phyloP scores from a whole-genome alignment of 2,113 vertebrate genomes.

The Columba livia region DNA sequence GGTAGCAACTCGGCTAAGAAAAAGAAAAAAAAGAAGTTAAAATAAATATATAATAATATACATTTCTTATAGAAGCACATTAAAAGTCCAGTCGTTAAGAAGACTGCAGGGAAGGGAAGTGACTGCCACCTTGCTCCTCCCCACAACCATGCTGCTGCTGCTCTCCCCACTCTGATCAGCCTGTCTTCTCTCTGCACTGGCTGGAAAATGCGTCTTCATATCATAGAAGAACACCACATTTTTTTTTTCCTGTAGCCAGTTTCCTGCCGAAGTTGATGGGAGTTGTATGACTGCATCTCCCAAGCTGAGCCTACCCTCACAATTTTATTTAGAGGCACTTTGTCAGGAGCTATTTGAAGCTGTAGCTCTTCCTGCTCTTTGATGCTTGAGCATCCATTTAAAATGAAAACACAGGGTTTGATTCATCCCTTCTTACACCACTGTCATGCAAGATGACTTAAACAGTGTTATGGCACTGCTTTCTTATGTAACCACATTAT shows the following conservation, averaged over 20 bases:
- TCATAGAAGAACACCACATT: accelerated
- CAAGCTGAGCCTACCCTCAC: background rate
- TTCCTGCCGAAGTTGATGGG: background rate
- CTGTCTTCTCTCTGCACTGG: background rate
- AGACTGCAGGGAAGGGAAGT: background rate
- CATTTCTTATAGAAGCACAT: background rate
- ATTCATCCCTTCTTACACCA: background rate
- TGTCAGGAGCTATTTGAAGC: background rate
- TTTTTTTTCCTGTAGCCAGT: background rate
- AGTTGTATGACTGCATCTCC: background rate
- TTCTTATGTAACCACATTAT: background rate
- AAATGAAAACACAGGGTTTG: background rate
- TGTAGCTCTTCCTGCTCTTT: background rate
- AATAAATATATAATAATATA: background rate
- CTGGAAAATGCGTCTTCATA: accelerated
- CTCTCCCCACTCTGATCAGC: accelerated
- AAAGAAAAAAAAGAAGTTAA: background rate
- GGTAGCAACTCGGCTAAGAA: background rate
- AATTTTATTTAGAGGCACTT: background rate
- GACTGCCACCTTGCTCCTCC: accelerated
- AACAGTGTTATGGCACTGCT: background rate
- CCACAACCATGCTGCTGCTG: accelerated
- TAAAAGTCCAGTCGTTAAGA: background rate
- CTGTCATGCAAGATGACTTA: background rate
- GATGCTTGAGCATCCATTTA: background rate